These are phyloP conservation scores for Laothoe populi DNA, from an alignment of 2,888 invertebrate genomes.

Conservation along the genomic window DNA sequence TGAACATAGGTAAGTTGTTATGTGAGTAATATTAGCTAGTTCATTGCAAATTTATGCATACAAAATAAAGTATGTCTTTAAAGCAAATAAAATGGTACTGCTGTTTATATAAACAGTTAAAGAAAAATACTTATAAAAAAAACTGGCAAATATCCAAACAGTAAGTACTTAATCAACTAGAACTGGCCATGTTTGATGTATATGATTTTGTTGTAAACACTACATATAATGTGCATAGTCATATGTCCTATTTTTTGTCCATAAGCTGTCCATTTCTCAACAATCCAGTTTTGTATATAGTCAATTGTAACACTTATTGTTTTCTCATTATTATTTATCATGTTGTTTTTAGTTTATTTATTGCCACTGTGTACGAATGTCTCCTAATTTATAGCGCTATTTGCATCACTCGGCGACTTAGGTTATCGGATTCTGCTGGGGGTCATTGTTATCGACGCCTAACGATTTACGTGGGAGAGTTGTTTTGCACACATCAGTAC, in stretches of 20 bases:
- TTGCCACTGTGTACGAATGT: background rate
- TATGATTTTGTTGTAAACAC: background rate
- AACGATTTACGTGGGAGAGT: slow-evolving; percentile 47
- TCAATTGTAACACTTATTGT: background rate
- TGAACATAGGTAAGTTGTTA: slow-evolving; percentile 70
- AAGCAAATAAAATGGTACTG: background rate
- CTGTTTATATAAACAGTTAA: background rate
- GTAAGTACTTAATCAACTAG: slow-evolving; percentile 3
- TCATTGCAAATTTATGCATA: too few species aligned
- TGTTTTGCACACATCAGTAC: slow-evolving; percentile 46
- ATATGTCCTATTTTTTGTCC: background rate
- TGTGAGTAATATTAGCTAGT: background rate
- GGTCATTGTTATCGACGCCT: slow-evolving; percentile 62
- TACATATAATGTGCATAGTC: background rate
- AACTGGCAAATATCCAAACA: background rate
- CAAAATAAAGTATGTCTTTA: too few species aligned
- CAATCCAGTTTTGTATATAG: background rate
- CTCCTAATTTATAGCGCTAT: slow-evolving; percentile 41
- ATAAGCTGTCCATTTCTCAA: background rate
- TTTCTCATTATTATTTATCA: background rate
- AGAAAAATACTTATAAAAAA: background rate
- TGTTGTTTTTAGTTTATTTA: background rate
- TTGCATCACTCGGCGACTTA: slow-evolving; percentile 66
- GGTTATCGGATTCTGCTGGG: slow-evolving; percentile 66
- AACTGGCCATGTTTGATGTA: background rate